Percentiles rank a stretch among this genome's conserved stretches.
phyloP scores from a whole-genome alignment of 2,888 invertebrate species.

The Drosophila trichaetosa region DNA sequence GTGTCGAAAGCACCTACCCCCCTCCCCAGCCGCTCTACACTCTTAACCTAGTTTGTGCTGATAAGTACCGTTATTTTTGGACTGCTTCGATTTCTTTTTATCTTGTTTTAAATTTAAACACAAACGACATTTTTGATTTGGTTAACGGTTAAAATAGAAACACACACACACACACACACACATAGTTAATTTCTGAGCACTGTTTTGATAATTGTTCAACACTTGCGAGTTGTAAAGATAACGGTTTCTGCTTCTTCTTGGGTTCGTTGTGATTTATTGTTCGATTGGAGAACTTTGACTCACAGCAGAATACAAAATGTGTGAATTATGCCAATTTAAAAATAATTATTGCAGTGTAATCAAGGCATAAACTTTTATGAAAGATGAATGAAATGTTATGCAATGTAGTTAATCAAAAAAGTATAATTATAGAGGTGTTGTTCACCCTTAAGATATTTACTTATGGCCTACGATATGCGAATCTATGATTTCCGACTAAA shows the following conservation, averaged over 20 bases:
- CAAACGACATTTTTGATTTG: conserved; percentile 27
- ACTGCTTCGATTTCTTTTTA: conserved; percentile 41
- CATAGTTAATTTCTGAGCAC: conserved; percentile 43
- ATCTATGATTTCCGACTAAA: neutral
- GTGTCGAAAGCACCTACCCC: neutral
- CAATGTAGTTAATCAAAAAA: neutral
- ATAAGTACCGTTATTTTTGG: conserved; percentile 58
- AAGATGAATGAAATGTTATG: neutral
- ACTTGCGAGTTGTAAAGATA: conserved; percentile 42
- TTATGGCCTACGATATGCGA: neutral
- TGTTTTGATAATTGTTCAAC: conserved; percentile 60
- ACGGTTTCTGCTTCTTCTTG: neutral
- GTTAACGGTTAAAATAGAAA: conserved; percentile 21
- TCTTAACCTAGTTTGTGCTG: conserved; percentile 20
- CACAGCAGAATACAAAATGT: neutral
- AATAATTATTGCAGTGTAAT: neutral
- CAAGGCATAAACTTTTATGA: neutral
- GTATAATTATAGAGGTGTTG: neutral
- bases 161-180: conserved; percentile 2
- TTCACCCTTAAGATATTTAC: neutral
- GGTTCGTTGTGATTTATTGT: conserved; percentile 33
- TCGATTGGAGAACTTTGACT: neutral
- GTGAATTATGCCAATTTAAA: neutral
- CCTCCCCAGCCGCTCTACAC: neutral
- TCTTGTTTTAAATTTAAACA: conserved; percentile 72